These are phyloP conservation scores for Aporrectodea caliginosa DNA, from an alignment of 1,140 invertebrate genomes.

Conservation along the genomic window DNA sequence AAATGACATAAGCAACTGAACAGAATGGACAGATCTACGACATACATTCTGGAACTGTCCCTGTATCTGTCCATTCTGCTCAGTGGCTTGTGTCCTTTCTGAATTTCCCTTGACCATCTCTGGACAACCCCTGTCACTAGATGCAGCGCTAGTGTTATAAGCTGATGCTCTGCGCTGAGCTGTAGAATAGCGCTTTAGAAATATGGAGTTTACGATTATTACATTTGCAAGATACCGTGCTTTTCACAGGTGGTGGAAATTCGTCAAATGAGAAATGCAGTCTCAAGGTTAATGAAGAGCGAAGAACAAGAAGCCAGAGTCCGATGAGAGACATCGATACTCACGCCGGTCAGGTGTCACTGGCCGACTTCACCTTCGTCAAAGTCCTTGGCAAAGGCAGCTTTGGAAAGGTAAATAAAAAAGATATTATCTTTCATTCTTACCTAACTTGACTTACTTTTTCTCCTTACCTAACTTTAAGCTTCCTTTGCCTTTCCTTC, in stretches of 20 bases:
- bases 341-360: neutral
- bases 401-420: constrained; percentile 30
- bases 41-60: no score
- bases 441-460: neutral
- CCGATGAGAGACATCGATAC: neutral
- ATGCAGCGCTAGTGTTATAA: no score
- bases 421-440: neutral
- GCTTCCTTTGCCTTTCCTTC: neutral
- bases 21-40: no score
- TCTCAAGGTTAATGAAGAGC: neutral
- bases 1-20: no score
- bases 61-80: no score
- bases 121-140: no score
- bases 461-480: neutral
- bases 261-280: neutral
- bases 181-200: no score
- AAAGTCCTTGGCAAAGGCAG: constrained; percentile 34
- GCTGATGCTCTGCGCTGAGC: no score
- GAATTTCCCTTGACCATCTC: no score
- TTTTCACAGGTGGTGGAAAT: neutral
- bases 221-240: no score
- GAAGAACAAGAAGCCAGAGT: neutral
- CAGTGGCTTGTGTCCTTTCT: no score
- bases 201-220: no score
- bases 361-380: constrained; percentile 20